Evolutionary conservation across 2,113 vertebrate species (phyloP), one percentile per base, ranked within the genome.

Genomic region (Archocentrus centrarchus): DNA sequence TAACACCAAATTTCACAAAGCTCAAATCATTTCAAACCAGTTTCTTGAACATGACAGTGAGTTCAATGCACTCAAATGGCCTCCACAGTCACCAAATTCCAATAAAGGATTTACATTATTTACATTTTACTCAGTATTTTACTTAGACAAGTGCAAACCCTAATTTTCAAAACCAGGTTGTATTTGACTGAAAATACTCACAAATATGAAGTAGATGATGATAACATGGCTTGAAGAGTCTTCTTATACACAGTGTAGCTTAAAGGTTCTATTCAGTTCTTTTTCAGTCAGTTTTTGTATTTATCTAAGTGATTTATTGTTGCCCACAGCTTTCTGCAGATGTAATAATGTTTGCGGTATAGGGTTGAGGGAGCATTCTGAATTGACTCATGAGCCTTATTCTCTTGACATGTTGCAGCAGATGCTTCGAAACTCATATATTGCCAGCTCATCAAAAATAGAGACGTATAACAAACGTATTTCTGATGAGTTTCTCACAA

Each of bases 371-470:
- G 24, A 59, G 53, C 17, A 70, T 22, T 61, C 62, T 66, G 13
- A 47, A 15, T 35, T 92, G 79, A 91, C 41, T 84, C 83, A 88
- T 57, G 59, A 77, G 75, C 64, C 6, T 79, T 77, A 59, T 75
- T 81, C 55, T 80, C 30, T 57, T 84, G 77, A 88, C 90, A 84
- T 85, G 91, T 93, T 85, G 53, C 55, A 82, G 73, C 89, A 88
- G 50, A 88, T 75, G 27, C 27, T 66, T 87, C n/a, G n/a, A 39
- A 88, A 81, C 58, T 60, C 37, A 79, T 15, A 59, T 14, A 77
- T 11, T 89, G 60, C 32, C 80, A 88, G n/a, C 59, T 79, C 66
- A 55, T 83, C 68, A 66, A 41, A 8, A 47, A 22, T 44, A 24
- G 24, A 57, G 80, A 75, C 2, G 7, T 50, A 85, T n/a, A 20